Base-by-base conservation (phyloP, 2,888 invertebrate genomes). In the Acanthoscelides obtectus region DNA sequence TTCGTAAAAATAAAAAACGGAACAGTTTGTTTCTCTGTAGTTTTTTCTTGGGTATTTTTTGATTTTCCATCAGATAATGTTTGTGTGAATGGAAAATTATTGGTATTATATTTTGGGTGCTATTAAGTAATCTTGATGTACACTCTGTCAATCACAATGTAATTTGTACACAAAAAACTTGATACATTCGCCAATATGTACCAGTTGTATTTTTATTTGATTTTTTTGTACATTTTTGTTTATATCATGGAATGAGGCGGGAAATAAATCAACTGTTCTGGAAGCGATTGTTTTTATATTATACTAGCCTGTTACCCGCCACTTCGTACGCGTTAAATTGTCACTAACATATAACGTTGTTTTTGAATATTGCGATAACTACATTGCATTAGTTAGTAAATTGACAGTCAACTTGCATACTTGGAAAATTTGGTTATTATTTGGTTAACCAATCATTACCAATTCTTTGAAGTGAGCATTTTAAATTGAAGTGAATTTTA, bases 1-100 rank as follows among this genome's bases (percentile, higher is more conserved):
- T 83, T 79, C 79, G 83, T 79, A 84, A 85, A 85, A 84, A 74
- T 75, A 67, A 76, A 79, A 82, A 82, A 79, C 73, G 77, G 81
- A 81, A 81, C 82, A 80, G 81, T 78, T 79, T 81, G 78, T 82
- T 81, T 81, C 80, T 80, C 80, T 72, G 70, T 69, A 68, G 70
- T 45, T 45, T 45, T 45, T 45, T 45, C 45, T 45, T 45, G 45
- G 45, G 63, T 73, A 70, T 70, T 73, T 74, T 70, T 71, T 20
- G 27, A 68, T 71, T 72, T 74, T 72, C 74, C 71, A 72, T 71
- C 68, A 73, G 76, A 74, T 73, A 74, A 77, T 73, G 71, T 69
- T 22, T 73, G 25, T 20, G 71, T 70, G 27, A 67, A 64, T 69
- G 27, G 25, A 21, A 75, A 75, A 75, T 74, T 74, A 27, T 74